Evolutionary conservation across 2,888 invertebrate genomes (phyloP), one percentile per base, ranked within the genome.

Genomic region (Sympetrum striolatum): DNA sequence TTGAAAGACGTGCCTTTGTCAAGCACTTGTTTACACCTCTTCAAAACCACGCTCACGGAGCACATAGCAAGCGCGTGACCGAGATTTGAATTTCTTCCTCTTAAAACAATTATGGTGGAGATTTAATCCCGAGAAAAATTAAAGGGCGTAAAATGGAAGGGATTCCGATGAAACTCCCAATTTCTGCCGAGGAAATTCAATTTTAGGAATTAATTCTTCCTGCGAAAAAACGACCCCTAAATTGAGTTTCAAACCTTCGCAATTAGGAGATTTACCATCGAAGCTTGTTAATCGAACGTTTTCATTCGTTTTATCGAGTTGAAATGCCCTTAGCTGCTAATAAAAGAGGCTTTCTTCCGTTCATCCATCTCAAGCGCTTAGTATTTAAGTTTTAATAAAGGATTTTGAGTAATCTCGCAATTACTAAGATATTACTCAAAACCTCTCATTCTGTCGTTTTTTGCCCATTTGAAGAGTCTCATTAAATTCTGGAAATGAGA

Each of bases 101-200:
- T 86, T 58, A 60, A 86, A 86, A 60, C 60, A 64, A 60, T 86
- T 60, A 86, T 86, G 60, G 64, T 64, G 86, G 39, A 86, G 86
- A 35, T 86, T 64, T 86, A 35, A 60, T 37, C 35, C 37, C 35
- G 35, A 15, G 60, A 37, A 60, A 82, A 82, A 82, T 22, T 53
- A 82, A 48, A 60, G 18, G 58, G 14, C 35, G 60, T 58, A 35
- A 31, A 82, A 22, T n/a, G 0, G 64, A 73, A 73, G 73, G 31
- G 73, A 73, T 12, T 31, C 22, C 25, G 4, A 73, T 31, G 14
- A 73, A 73, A 73, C 14, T 73, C 25, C 73, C 73, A 31, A 73
- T 73, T 31, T 2, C 73, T 31, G 31, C 31, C 31, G 73, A 73
- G 31, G 15, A 73, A 31, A 73, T 73, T 25, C 73, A 14, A 14